A percentile compares a stretch with the other conserved stretches of the same genome.
These are phyloP conservation scores for Cephalopachus bancanus DNA, from an alignment of 2,797 vertebrate genomes.

Conservation along the genomic window DNA sequence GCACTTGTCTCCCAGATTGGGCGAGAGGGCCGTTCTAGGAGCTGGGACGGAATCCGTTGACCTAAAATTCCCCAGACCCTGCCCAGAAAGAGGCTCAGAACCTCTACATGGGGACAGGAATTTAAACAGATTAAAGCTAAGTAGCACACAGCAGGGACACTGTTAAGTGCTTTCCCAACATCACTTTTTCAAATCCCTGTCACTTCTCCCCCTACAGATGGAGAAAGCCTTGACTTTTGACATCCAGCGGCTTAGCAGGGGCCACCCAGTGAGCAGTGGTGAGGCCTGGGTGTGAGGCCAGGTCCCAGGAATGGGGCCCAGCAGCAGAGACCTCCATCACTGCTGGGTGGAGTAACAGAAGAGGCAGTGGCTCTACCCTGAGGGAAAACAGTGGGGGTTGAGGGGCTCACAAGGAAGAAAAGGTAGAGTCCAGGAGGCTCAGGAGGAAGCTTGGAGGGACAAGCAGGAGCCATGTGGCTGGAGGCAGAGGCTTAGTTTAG, in stretches of 20 bases:
- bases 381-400: neutral
- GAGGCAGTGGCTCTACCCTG: neutral
- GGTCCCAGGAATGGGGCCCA: neutral
- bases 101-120: rapidly evolving
- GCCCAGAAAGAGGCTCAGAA: neutral
- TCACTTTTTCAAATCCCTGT: neutral
- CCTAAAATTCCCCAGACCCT: too few species aligned
- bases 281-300: neutral
- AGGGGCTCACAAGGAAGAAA: neutral
- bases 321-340: too few species aligned
- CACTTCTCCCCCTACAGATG: neutral
- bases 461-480: neutral
- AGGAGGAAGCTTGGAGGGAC: neutral
- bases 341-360: neutral
- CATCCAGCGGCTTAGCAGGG: rapidly evolving
- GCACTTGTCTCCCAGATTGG: neutral
- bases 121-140: too few species aligned
- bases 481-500: neutral
- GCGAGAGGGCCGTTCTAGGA: neutral
- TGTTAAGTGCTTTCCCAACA: rapidly evolving
- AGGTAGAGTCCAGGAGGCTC: neutral
- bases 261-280: neutral
- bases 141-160: neutral
- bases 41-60: neutral
- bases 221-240: neutral